Percentiles rank a stretch among this genome's conserved stretches.
phyloP scores from a whole-genome alignment of 1,140 invertebrate genomes.

The Meloidogyne chitwoodi region DNA sequence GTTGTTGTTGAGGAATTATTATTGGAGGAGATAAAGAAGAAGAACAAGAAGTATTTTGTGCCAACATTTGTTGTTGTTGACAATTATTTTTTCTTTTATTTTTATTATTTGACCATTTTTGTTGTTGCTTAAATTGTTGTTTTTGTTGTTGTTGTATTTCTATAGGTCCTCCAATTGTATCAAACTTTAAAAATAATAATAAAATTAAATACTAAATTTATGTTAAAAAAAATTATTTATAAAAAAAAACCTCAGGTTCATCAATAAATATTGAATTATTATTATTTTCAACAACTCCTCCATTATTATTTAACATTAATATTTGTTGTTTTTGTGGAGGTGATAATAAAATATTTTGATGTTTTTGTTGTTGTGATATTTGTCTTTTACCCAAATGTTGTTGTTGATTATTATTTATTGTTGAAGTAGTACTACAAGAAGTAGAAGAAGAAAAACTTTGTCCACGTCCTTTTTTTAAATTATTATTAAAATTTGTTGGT shows the following conservation, averaged over 20 bases:
- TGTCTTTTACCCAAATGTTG: neutral
- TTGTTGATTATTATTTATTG: neutral
- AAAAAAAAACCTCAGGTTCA: neutral
- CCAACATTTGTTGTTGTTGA: neutral
- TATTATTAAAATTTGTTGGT: neutral
- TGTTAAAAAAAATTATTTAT: neutral
- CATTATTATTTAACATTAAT: neutral
- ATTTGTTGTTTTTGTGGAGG: neutral
- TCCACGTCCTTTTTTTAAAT: neutral
- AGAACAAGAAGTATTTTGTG: no score
- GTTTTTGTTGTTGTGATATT: neutral
- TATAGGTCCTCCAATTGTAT: neutral
- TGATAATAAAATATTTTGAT: neutral
- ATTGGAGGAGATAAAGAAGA: neutral
- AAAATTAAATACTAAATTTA: neutral
- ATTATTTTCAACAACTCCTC: neutral
- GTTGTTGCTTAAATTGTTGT: no score
- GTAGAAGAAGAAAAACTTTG: neutral
- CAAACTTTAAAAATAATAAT: no score
- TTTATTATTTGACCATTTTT: no score
- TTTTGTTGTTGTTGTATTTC: neutral
- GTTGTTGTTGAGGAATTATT: neutral
- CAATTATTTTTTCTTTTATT: neutral
- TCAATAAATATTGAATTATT: neutral
- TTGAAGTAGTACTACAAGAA: no score